Evolutionary conservation across 2,888 invertebrate genomes (phyloP).

Genomic region (Hipparchia sbordonii): DNA sequence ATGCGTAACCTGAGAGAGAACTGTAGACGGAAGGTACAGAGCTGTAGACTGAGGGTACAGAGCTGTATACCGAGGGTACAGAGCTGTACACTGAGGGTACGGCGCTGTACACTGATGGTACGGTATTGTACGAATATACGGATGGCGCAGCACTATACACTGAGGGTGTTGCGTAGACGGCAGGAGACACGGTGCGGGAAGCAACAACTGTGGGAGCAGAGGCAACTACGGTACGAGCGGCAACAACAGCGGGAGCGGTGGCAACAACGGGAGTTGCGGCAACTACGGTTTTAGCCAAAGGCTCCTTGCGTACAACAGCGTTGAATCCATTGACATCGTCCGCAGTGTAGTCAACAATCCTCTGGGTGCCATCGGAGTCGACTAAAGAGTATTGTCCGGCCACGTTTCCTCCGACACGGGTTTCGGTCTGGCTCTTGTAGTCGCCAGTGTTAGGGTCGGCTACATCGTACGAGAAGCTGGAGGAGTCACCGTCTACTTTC

Average conservation of each 20-base stretch:
- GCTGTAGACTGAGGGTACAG: conserved; percentile 37
- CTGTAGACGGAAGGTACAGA: conserved; percentile 42
- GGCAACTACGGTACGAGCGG: conserved; percentile 33
- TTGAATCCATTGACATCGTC: conserved; percentile 80
- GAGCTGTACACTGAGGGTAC: conserved; percentile 35
- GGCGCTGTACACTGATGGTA: conserved; percentile 33
- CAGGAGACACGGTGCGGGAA: conserved; percentile 28
- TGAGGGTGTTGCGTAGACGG: conserved; percentile 30
- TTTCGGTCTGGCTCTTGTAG: conserved; percentile 80
- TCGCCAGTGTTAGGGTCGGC: conserved; percentile 82
- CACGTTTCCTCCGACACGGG: conserved; percentile 74
- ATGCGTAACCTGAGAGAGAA: conserved; percentile 9
- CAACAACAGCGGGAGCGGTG: conserved; percentile 38
- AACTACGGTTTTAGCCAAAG: conserved; percentile 49
- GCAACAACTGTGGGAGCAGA: background rate
- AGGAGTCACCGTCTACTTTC: conserved; percentile 55
- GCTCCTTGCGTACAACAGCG: conserved; percentile 80
- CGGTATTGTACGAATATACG: conserved; percentile 30
- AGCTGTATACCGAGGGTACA: conserved; percentile 36
- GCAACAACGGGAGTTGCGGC: conserved; percentile 42
- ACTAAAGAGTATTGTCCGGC: conserved; percentile 79
- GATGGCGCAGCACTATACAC: conserved; percentile 38
- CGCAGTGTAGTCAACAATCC: conserved; percentile 81
- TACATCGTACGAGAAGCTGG: conserved; percentile 79
- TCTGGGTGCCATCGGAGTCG: conserved; percentile 80